Evolutionary conservation across 2,888 invertebrate genomes (phyloP).

Genomic region (Imbricaverruca yamaguchii): DNA sequence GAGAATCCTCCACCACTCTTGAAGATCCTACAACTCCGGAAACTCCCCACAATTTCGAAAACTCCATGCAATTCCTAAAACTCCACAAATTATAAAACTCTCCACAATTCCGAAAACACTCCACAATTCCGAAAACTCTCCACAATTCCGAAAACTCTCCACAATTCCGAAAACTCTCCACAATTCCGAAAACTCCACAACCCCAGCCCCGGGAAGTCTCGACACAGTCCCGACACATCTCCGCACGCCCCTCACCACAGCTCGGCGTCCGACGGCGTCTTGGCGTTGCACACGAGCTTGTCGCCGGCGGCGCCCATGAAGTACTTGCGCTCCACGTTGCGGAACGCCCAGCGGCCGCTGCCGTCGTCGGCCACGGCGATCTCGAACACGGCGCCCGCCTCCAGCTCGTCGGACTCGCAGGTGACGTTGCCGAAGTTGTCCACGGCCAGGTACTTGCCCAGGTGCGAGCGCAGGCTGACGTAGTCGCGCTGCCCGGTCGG

Average conservation of each 20-base stretch:
- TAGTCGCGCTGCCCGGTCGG: slow-evolving; percentile 50
- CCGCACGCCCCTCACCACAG: slow-evolving; percentile 56
- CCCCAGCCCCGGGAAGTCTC: no score
- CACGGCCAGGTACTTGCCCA: slow-evolving; percentile 77
- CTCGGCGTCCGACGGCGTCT: slow-evolving; percentile 77
- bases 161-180: no score
- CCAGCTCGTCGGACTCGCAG: slow-evolving; percentile 81
- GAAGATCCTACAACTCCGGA: no score
- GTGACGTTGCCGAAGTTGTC: slow-evolving; percentile 93
- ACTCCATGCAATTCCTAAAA: no score
- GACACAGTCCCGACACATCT: no score
- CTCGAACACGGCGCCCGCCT: slow-evolving; percentile 43
- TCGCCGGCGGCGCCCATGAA: slow-evolving; percentile 86
- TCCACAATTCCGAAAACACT: no score
- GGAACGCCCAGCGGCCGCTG: slow-evolving; percentile 67
- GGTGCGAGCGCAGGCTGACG: slow-evolving; percentile 81
- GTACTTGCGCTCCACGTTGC: slow-evolving; percentile 80
- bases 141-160: no score
- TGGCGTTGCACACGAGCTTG: slow-evolving; percentile 86
- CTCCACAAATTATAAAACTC: no score
- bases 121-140: no score
- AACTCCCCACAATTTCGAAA: no score
- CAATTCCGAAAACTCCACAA: no score
- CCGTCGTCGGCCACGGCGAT: slow-evolving; percentile 59
- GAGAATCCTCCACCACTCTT: no score